These are phyloP conservation scores for Drosophila novamexicana DNA, from an alignment of 1,140 invertebrate genomes.

Conservation along the genomic window DNA sequence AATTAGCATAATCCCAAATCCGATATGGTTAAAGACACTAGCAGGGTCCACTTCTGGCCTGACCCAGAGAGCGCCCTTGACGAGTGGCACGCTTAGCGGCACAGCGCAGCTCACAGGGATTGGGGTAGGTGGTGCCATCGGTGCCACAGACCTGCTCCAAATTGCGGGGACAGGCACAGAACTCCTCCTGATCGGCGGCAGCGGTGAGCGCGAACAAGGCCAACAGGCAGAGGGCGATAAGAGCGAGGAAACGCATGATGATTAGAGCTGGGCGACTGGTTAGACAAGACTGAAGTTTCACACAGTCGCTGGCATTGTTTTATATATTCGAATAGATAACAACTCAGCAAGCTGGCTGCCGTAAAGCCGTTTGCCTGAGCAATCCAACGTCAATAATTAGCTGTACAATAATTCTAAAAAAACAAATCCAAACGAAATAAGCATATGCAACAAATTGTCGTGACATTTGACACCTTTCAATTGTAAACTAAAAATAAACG, in stretches of 20 bases:
- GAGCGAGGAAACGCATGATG: slow-evolving; percentile 56
- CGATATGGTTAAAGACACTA: not conserved
- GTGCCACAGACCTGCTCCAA: slow-evolving; percentile 63
- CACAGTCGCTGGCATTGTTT: slow-evolving; percentile 37
- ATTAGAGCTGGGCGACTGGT: slow-evolving; percentile 34
- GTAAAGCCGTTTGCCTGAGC: not conserved
- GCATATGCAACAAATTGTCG: not conserved
- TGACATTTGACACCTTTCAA: slow-evolving; percentile 21
- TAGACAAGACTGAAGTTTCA: slow-evolving; percentile 51
- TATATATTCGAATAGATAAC: slow-evolving; percentile 41
- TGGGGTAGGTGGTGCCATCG: slow-evolving; percentile 60
- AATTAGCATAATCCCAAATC: too few relatives aligned
- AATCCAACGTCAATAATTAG: not conserved
- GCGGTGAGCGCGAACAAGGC: slow-evolving; percentile 37
- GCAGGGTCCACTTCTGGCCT: slow-evolving; percentile 48
- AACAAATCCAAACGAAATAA: not conserved
- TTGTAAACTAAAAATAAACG: not conserved
- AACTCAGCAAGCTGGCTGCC: not conserved
- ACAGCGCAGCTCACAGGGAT: slow-evolving; percentile 62
- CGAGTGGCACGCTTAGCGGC: slow-evolving; percentile 21
- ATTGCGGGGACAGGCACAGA: slow-evolving; percentile 60
- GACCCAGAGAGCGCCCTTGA: slow-evolving; percentile 39
- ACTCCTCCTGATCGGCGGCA: not conserved
- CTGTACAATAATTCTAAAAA: not conserved
- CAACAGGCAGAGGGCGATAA: slow-evolving; percentile 47